Evolutionary conservation across 2,888 invertebrate genomes (phyloP), one percentile per base, ranked within the genome.

Genomic region (Troides oblongomaculatus): DNA sequence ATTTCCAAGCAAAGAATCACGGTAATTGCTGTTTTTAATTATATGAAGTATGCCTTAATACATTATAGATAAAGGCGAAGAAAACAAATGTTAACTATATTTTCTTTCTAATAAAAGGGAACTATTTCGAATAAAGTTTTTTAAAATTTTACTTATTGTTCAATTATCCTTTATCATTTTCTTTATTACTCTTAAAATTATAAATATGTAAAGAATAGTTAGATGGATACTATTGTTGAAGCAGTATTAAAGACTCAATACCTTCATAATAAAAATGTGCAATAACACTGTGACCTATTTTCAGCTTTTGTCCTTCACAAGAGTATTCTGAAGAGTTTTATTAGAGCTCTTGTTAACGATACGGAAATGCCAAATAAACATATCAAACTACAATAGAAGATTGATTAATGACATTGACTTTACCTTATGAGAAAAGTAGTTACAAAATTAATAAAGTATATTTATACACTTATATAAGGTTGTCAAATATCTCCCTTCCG

Each of bases 21-120:
- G 62, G 53, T 14, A 58, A 69, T 69, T 65, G 46, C 64, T 62
- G 46, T 57, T 50, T 66, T 66, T 69, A 69, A 69, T 69, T 69
- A 69, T 66, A 69, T 46, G 57, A 62, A 65, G 65, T 56, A 69
- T 61, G 61, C 25, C 10, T 39, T 39, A 10, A 10, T 39, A 7
- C 39, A 39, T 39, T 39, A 39, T 39, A 39, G 39, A 39, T 39
- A 10, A 39, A 10, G 8, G 7, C 39, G 39, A 39, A 39, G 39
- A 39, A 39, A 39, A 39, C 39, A 39, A 39, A 39, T 39, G 8
- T 39, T 30, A 30, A 30, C 3, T 39, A 39, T 10, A 39, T 39
- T 39, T 39, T 10, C 1, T 7, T 39, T 1, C 7, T 10, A 10
- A 39, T 8, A 10, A 39, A 39, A 39, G 8, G 39, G 8, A 10